phyloP scores from a whole-genome alignment of 1,140 invertebrate species.

The Phymorhynchus buccinoides region DNA sequence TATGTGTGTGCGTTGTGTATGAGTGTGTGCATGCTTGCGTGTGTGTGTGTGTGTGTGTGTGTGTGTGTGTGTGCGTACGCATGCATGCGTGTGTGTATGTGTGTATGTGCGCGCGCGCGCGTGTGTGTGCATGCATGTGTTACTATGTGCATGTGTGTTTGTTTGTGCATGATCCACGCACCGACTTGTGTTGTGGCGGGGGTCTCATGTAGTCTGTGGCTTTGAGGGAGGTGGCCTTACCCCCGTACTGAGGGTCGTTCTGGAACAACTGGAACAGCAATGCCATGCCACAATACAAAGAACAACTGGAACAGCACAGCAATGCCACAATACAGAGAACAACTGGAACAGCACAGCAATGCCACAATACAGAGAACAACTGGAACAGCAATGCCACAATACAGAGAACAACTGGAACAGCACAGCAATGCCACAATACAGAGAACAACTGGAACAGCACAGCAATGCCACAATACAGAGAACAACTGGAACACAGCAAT shows the following conservation, averaged over 20 bases:
- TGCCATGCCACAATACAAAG: background rate
- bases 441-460: too few relatives aligned
- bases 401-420: too few relatives aligned
- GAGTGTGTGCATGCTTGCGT: too few relatives aligned
- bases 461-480: too few relatives aligned
- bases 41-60: slow-evolving; percentile 11
- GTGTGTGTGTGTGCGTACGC: background rate
- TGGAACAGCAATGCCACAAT: too few relatives aligned
- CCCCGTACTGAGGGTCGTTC: slow-evolving; percentile 46
- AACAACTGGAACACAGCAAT: too few relatives aligned
- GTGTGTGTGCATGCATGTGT: background rate
- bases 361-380: too few relatives aligned
- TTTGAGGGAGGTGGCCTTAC: slow-evolving; percentile 41
- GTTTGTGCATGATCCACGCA: background rate
- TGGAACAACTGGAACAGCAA: slow-evolving; percentile 45
- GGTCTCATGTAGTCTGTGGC: slow-evolving; percentile 47
- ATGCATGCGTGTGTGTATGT: background rate
- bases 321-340: too few relatives aligned
- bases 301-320: too few relatives aligned
- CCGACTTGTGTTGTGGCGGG: slow-evolving; percentile 29
- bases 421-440: too few relatives aligned
- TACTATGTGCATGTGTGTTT: background rate
- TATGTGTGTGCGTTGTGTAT: too few relatives aligned
- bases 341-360: too few relatives aligned
- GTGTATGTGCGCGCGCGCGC: background rate